These are phyloP conservation scores for Okamejei kenojei DNA, from an alignment of 2,797 vertebrate species.

Conservation along the genomic window DNA sequence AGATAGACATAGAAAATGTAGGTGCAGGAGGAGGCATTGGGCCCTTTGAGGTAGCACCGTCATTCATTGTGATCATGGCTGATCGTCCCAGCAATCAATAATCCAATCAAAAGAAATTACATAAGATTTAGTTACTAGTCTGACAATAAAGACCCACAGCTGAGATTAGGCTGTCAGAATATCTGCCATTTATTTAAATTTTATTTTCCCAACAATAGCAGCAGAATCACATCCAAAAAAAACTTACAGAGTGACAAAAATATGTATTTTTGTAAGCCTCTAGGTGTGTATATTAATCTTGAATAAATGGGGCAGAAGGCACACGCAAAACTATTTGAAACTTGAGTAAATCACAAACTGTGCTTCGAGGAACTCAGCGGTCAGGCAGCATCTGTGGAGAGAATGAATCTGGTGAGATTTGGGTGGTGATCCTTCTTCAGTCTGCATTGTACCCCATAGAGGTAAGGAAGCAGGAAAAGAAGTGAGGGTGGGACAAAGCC, in stretches of 20 bases:
- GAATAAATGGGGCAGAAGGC: background rate
- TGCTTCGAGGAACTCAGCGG: too few species aligned
- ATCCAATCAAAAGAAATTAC: background rate
- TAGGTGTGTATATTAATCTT: background rate
- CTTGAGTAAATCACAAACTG: background rate
- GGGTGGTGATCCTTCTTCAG: too few species aligned
- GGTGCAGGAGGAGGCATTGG: too few species aligned
- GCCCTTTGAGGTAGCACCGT: too few species aligned
- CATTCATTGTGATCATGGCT: too few species aligned
- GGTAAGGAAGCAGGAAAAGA: too few species aligned
- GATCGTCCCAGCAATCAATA: too few species aligned
- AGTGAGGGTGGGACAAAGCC: too few species aligned
- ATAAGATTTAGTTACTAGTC: background rate
- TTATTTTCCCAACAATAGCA: background rate
- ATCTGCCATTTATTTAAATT: background rate
- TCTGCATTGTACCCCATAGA: too few species aligned
- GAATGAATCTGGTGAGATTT: too few species aligned
- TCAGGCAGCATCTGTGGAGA: too few species aligned
- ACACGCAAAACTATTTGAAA: background rate
- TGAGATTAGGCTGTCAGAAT: background rate
- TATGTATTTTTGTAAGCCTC: background rate
- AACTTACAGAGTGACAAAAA: background rate
- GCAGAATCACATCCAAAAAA: background rate
- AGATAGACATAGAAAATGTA: too few species aligned
- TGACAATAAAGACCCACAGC: background rate